Evolutionary conservation across 2,113 vertebrate genomes (phyloP), one percentile per base, ranked within the genome.

Genomic region (Serinus canaria): DNA sequence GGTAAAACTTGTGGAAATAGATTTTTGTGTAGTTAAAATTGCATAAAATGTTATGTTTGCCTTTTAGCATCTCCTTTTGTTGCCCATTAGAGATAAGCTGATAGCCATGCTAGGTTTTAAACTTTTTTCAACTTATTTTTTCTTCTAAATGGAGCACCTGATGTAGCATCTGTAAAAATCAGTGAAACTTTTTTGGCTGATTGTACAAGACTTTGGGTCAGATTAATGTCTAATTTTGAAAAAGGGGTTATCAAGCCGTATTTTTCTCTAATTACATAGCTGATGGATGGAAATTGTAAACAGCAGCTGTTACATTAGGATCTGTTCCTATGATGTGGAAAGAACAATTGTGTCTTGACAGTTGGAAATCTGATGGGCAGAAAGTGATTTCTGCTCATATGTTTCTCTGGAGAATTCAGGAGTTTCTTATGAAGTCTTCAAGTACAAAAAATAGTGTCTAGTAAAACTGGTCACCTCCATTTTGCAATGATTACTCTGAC

Each of bases 201-300:
- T 92, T 87, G 91, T 46, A 24, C 10, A 30, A 59, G 58, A n/a
- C 30, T 89, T 92, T 18, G 8, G 33, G 30, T 79, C 52, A 73
- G 59, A 23, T 84, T 75, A n/a, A 79, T 84, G 58, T 66, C 27
- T 89, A 19, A 91, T 92, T 91, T 94, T 76, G 67, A 63, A 79
- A n/a, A 55, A 78, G 25, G 53, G 60, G 53, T 83, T 91, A 30
- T n/a, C 28, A 9, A 78, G 67, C 44, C 62, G 37, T 56, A 35
- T 90, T 94, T 68, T 67, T 94, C 66, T 95, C 74, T 90, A 90
- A 91, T 96, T 94, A 64, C 31, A 22, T 59, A 94, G 41, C 75
- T 62, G 62, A 33, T 46, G 30, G 58, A 52, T 64, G 35, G 68
- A 74, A 87, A 37, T 81, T 66, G 52, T 74, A 67, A 94, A 83